These are phyloP conservation scores for Sparidentex hasta DNA, from an alignment of 2,797 vertebrate genomes.

Conservation along the genomic window DNA sequence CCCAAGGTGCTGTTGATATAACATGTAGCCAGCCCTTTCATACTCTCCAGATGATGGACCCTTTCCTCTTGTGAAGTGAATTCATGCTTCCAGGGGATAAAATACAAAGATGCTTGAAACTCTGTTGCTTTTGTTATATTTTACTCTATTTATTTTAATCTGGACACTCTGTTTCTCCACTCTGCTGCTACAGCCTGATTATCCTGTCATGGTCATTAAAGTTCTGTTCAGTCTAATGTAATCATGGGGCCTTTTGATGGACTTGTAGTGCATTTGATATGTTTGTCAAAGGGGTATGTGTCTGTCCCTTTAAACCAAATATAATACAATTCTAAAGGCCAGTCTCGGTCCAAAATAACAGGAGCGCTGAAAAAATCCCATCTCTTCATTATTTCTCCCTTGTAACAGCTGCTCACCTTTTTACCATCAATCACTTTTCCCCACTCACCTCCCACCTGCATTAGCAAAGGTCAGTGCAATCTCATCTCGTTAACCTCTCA, in stretches of 20 bases:
- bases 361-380: conserved; percentile 47
- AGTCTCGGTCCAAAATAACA: conserved; percentile 46
- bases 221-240: not conserved
- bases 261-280: conserved; percentile 12
- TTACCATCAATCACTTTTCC: conserved; percentile 75
- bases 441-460: conserved; percentile 75
- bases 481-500: conserved; percentile 82
- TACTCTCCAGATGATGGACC: conserved; percentile 1
- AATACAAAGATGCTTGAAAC: not conserved
- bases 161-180: not conserved
- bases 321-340: conserved; percentile 46
- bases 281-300: conserved; percentile 9
- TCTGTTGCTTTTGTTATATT: not conserved
- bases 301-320: conserved; percentile 35
- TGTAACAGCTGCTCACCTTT: conserved; percentile 76
- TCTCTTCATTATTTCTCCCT: conserved; percentile 64
- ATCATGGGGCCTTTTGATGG: conserved; percentile 15
- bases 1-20: too few species aligned
- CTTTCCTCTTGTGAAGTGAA: not conserved
- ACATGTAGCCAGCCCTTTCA: not conserved
- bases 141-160: conserved; percentile 2
- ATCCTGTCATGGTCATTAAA: conserved; percentile 4
- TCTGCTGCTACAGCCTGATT: not conserved
- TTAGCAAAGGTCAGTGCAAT: conserved; percentile 81
- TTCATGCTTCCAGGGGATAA: conserved; percentile 3